These are phyloP conservation scores for Caenorhabditis sp. DNA, from an alignment of 2,888 invertebrate genomes.

Conservation along the genomic window DNA sequence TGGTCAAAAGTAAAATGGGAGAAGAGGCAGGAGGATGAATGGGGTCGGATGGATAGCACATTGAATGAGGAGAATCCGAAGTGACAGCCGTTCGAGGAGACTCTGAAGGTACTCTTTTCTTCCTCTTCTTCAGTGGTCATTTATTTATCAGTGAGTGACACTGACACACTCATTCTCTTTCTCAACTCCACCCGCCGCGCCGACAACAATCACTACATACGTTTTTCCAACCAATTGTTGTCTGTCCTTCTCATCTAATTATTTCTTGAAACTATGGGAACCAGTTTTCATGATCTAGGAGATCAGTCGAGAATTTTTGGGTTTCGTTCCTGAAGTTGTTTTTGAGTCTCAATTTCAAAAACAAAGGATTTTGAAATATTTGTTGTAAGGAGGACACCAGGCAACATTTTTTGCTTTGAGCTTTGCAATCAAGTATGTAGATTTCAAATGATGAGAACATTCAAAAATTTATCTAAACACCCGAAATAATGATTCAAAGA, in stretches of 20 bases:
- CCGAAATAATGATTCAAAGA: too few species aligned
- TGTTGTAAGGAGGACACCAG: too few species aligned
- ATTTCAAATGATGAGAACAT: too few species aligned
- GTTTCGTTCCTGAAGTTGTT: not conserved
- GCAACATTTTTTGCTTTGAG: too few species aligned
- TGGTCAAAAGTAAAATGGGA: conserved; percentile 49
- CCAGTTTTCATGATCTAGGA: not conserved
- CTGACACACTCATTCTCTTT: conserved; percentile 46
- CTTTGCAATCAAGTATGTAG: too few species aligned
- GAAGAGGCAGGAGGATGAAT: conserved; percentile 33
- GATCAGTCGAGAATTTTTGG: not conserved
- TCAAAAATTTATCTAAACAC: too few species aligned
- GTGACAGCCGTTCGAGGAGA: conserved; percentile 58
- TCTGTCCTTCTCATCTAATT: conserved; percentile 25
- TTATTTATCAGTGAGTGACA: conserved; percentile 64
- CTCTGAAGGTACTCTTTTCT: conserved; percentile 27
- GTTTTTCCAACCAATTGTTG: conserved; percentile 49
- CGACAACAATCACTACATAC: conserved; percentile 53
- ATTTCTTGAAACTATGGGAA: conserved; percentile 21
- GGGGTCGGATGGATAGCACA: conserved; percentile 56
- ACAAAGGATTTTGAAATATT: too few species aligned
- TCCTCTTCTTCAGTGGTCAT: conserved; percentile 46
- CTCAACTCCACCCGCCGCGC: conserved; percentile 43
- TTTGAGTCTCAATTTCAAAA: too few species aligned
- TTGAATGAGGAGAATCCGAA: conserved; percentile 55